These are phyloP conservation scores for Stenichneumon culpator DNA, from an alignment of 2,888 invertebrate species.

Conservation along the genomic window DNA sequence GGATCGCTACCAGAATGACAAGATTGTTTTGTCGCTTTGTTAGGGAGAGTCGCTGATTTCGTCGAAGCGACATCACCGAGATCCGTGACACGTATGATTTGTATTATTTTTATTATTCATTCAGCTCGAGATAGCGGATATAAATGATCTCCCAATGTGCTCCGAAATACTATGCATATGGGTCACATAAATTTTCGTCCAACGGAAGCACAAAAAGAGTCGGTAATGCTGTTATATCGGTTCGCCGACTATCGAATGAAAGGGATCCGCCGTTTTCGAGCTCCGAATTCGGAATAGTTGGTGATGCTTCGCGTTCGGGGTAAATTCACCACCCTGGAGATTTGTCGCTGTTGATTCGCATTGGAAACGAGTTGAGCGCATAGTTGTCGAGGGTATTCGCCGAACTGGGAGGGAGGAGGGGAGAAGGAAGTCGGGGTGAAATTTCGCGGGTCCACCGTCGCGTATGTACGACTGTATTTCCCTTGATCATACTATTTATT, in stretches of 20 bases:
- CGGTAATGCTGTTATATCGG: neutral
- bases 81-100: neutral
- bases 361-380: conserved; percentile 1
- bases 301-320: conserved; percentile 1
- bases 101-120: neutral
- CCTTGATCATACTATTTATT: neutral
- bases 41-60: neutral
- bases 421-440: neutral
- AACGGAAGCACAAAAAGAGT: neutral
- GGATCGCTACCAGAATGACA: too few relatives aligned
- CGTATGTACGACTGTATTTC: neutral
- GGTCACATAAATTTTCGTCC: neutral
- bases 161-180: neutral
- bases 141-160: neutral
- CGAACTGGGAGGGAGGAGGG: neutral
- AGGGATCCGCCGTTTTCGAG: conserved; percentile 8
- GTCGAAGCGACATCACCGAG: neutral
- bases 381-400: neutral
- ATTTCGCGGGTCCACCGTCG: neutral
- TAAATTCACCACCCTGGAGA: conserved; percentile 29
- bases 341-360: conserved; percentile 35
- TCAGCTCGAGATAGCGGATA: neutral
- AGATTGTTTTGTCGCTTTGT: neutral
- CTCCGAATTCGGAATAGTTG: conserved; percentile 26
- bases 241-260: neutral